phyloP scores from a whole-genome alignment of 2,888 invertebrate genomes.

The Gymnosoma rotundatum region DNA sequence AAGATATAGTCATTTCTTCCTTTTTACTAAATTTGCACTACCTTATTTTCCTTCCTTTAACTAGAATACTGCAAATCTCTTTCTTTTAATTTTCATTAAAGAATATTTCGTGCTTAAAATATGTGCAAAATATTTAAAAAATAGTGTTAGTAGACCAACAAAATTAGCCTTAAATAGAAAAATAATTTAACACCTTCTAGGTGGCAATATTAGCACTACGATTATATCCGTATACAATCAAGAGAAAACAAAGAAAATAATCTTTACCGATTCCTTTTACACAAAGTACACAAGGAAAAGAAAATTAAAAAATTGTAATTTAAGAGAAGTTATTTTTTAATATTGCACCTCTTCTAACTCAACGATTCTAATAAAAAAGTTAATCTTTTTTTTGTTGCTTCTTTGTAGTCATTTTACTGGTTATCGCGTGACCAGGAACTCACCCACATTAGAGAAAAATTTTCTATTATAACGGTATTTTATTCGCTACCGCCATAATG shows the following conservation, averaged over 20 bases:
- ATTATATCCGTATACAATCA: conserved; percentile 34
- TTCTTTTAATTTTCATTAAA: background rate
- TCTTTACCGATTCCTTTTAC: background rate
- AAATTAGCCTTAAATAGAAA: conserved; percentile 24
- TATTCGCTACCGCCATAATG: conserved; percentile 2
- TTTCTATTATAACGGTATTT: conserved; percentile 48
- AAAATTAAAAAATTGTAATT: background rate
- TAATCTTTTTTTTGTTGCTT: background rate
- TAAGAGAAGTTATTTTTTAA: background rate
- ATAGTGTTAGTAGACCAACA: conserved; percentile 26
- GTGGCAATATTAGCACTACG: conserved; percentile 41
- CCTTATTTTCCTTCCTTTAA: too few species aligned
- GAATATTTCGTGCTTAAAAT: conserved; percentile 19
- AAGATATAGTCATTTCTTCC: too few species aligned
- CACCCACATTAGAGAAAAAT: conserved; percentile 37
- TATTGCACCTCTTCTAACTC: background rate
- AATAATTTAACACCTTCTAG: conserved; percentile 46
- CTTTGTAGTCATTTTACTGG: conserved; percentile 18
- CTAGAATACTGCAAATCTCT: too few species aligned
- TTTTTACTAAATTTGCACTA: too few species aligned
- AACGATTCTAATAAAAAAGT: conserved; percentile 26
- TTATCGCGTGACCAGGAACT: conserved; percentile 51
- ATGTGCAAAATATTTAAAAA: conserved; percentile 8
- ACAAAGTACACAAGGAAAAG: too few species aligned
- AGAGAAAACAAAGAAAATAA: background rate